Conservation (phyloP, 2,888 invertebrate species). For the Taenaris catops region DNA sequence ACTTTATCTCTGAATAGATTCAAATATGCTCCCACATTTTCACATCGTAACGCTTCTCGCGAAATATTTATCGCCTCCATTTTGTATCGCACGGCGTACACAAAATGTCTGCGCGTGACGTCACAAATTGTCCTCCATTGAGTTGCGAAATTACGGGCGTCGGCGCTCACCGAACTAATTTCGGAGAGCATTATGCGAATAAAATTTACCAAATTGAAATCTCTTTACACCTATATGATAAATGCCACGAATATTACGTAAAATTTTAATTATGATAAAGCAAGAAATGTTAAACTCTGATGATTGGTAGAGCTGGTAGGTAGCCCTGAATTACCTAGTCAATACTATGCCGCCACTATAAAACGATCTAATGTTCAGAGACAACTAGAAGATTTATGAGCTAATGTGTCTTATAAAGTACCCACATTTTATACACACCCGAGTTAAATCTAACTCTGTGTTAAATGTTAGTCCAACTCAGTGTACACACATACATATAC, state of each 20-base stretch:
- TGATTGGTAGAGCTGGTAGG: too few relatives aligned
- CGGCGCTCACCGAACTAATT: conserved; percentile 56
- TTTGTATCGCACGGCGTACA: conserved; percentile 26
- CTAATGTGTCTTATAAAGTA: too few relatives aligned
- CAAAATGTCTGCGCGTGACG: conserved; percentile 63
- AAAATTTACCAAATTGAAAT: conserved; percentile 23
- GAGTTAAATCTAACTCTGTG: too few relatives aligned
- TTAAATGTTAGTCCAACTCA: too few relatives aligned
- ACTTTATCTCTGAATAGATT: conserved; percentile 8
- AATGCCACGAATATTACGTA: neutral
- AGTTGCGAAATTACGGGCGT: conserved; percentile 65
- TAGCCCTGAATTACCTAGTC: too few relatives aligned
- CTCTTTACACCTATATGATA: conserved; percentile 10
- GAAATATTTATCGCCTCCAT: conserved; percentile 22
- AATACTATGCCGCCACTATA: too few relatives aligned
- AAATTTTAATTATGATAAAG: neutral
- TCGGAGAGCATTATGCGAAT: conserved; percentile 32
- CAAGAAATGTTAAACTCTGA: too few relatives aligned
- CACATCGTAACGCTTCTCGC: conserved; percentile 4
- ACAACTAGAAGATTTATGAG: too few relatives aligned
- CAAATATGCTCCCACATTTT: conserved; percentile 8
- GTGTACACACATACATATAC: too few relatives aligned
- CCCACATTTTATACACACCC: too few relatives aligned
- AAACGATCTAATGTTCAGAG: too few relatives aligned
- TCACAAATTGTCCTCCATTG: conserved; percentile 74